Base-by-base conservation (phyloP, 2,888 invertebrate genomes). In the Himalopsyche anomala region DNA sequence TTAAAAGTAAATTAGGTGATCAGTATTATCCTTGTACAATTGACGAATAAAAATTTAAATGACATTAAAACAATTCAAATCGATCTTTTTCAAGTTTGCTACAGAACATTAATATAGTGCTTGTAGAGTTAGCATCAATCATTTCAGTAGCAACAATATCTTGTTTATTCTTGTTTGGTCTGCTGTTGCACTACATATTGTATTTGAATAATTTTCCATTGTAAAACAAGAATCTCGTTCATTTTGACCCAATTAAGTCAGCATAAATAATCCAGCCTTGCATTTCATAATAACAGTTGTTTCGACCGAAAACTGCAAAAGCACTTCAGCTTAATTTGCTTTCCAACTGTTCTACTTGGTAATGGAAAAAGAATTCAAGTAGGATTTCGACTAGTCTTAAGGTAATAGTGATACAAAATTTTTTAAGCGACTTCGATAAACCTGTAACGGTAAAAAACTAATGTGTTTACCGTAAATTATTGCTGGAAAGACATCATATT, bases 191-290 rank as follows among this genome's bases (percentile, higher is more conserved):
- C 74, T 38, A 36, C 62, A 62, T 74, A 74, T 74, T 74, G 74
- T 74, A 36, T 74, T 74, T 74, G 74, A 74, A 74, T 74, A 74
- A 74, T 74, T 74, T 74, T 74, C 74, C 81, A 54, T 81, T 81
- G 81, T 81, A 81, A 81, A 51, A 54, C 81, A 55, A 36, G 54
- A 54, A 54, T 81, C 81, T 38, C 54, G 54, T 54, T 81, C 28
- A 81, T 54, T 81, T 54, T 54, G 81, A 81, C 81, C 81, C 81
- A 81, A 81, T 81, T 81, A 81, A 81, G 81, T 81, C 81, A 54
- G 81, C 45, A 55, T 81, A 81, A 81, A 81, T 81, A 81, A 12
- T 15, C 36, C 17, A 55, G 36, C 55, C 81, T 9, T 38, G 54
- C 55, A 81, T 81, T 55, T 81, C 81, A 81, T 81, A 81, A 81